Evolutionary conservation across 92 coral and sea anemone species (phyloP).

Genomic region (Porites cylindrica): DNA sequence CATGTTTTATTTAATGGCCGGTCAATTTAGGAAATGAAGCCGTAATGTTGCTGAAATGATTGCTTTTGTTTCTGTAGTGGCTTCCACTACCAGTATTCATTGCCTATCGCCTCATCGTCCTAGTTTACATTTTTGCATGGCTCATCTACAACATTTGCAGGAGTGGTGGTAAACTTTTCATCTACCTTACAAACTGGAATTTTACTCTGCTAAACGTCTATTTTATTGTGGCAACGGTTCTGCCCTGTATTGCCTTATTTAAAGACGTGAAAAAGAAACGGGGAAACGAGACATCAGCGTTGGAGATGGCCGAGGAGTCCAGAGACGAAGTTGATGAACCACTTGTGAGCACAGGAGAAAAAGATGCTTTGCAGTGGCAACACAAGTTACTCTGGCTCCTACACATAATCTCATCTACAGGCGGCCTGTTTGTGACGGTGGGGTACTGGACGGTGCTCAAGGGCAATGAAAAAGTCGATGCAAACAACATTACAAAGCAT

Average conservation of each 20-base stretch:
- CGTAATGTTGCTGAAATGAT: background rate
- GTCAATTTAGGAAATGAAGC: background rate
- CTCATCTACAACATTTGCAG: slow-evolving; percentile 61
- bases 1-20: no score
- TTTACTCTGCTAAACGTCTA: slow-evolving; percentile 71
- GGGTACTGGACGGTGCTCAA: slow-evolving; percentile 76
- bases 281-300: background rate
- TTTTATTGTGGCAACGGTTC: slow-evolving; percentile 65
- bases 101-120: slow-evolving; percentile 61
- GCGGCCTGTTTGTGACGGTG: slow-evolving; percentile 65
- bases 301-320: slow-evolving; percentile 14
- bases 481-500: slow-evolving; percentile 72
- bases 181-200: slow-evolving; percentile 87
- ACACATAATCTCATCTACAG: slow-evolving; percentile 61
- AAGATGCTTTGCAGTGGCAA: slow-evolving; percentile 42
- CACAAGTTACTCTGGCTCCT: slow-evolving; percentile 83
- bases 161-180: slow-evolving; percentile 70
- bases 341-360: background rate
- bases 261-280: slow-evolving; percentile 3
- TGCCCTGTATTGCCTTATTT: slow-evolving; percentile 61
- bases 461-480: slow-evolving; percentile 51
- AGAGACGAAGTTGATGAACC: background rate
- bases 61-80: slow-evolving; percentile 52
- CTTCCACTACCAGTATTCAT: slow-evolving; percentile 65
- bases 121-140: slow-evolving; percentile 76